phyloP scores from a whole-genome alignment of 1,140 invertebrate species.

The Linepithema humile region DNA sequence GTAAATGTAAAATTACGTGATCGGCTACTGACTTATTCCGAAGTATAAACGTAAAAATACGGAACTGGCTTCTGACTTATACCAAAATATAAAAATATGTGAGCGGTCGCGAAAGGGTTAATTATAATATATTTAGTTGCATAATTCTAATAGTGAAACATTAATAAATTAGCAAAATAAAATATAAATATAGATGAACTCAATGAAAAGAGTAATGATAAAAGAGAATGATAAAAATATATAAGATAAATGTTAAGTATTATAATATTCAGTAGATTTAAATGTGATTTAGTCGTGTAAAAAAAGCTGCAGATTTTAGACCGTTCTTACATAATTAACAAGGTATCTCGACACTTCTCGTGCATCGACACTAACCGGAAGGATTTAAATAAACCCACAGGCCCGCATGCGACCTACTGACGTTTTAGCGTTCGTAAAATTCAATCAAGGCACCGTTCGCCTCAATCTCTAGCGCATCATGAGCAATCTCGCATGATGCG shows the following conservation, averaged over 20 bases:
- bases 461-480: neutral
- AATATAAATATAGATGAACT: no score
- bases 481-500: neutral
- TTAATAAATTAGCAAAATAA: constrained; percentile 3
- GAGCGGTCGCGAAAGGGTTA: no score
- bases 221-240: neutral
- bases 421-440: constrained; percentile 46
- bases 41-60: no score
- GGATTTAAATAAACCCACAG: constrained; percentile 58
- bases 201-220: no score
- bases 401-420: constrained; percentile 36
- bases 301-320: neutral
- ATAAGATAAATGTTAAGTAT: neutral
- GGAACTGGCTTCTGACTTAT: no score
- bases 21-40: no score
- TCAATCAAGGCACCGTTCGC: constrained; percentile 20
- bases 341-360: neutral
- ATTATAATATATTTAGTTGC: no score
- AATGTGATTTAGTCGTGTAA: neutral
- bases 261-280: neutral
- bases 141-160: no score
- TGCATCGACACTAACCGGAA: constrained; percentile 43
- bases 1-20: no score
- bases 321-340: constrained; percentile 10
- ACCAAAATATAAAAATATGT: no score